A percentile compares a stretch with the other conserved stretches of the same genome.
phyloP scores from a whole-genome alignment of 2,888 invertebrate species.

The Gryllus longicercus region DNA sequence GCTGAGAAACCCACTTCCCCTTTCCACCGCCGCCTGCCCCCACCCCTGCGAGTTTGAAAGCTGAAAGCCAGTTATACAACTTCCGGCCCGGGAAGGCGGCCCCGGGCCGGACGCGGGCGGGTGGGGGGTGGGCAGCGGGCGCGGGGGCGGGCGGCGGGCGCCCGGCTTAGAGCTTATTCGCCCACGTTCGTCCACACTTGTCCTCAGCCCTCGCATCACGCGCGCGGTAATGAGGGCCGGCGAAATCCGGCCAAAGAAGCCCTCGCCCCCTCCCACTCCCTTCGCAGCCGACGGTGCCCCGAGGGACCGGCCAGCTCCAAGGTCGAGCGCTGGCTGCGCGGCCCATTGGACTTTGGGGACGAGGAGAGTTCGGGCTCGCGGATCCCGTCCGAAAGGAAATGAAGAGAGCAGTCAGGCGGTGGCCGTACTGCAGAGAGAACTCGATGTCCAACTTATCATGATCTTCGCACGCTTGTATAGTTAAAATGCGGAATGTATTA shows the following conservation, averaged over 20 bases:
- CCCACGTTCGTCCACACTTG: constrained; percentile 17
- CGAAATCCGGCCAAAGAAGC: background rate
- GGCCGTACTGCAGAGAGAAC: too few relatives aligned
- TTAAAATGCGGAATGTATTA: too few relatives aligned
- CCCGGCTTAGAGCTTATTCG: background rate
- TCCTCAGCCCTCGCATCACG: constrained; percentile 17
- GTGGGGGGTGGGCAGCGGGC: background rate
- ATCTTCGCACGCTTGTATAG: too few relatives aligned
- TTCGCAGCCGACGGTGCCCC: too few relatives aligned
- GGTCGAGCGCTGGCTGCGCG: too few relatives aligned
- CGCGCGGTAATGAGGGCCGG: background rate
- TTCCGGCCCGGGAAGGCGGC: background rate
- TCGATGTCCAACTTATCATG: too few relatives aligned
- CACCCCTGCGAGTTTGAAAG: background rate
- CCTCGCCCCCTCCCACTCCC: background rate
- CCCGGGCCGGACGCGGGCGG: too few relatives aligned
- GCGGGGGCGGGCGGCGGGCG: background rate
- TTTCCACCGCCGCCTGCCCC: background rate
- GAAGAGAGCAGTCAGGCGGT: too few relatives aligned
- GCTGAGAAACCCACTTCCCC: constrained; percentile 7
- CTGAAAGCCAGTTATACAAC: constrained; percentile 17
- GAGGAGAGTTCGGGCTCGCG: too few relatives aligned
- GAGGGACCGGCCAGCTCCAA: too few relatives aligned
- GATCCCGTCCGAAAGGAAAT: too few relatives aligned
- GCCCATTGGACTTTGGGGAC: too few relatives aligned